These are phyloP conservation scores for Semotilus atromaculatus DNA, from an alignment of 2,797 vertebrate genomes.

Conservation along the genomic window DNA sequence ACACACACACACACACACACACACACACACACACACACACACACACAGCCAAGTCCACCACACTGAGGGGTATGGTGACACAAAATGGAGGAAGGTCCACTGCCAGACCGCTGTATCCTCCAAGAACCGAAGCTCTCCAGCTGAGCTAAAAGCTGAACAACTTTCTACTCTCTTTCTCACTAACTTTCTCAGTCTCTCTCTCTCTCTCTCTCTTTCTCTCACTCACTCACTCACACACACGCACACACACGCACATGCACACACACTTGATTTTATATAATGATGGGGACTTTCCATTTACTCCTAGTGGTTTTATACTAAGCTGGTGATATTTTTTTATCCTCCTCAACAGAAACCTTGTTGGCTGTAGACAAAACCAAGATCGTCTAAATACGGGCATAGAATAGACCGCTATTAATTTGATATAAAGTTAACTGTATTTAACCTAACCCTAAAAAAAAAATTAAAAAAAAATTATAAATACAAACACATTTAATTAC, in stretches of 20 bases:
- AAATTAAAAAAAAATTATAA: background rate
- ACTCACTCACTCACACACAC: too few species aligned
- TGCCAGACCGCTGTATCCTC: constrained; percentile 45
- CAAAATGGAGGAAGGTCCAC: constrained; percentile 49
- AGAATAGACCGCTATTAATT: background rate
- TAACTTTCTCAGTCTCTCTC: constrained; percentile 12
- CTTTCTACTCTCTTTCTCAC: constrained; percentile 17
- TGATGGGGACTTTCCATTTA: background rate
- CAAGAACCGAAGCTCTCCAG: constrained; percentile 34
- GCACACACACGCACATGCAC: too few species aligned
- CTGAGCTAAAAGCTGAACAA: constrained; percentile 42
- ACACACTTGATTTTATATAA: background rate
- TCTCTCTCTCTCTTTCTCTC: too few species aligned
- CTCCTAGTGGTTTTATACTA: constrained; percentile 1
- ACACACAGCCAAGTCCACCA: constrained; percentile 47
- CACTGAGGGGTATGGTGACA: constrained; percentile 47
- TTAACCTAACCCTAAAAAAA: background rate
- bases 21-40: constrained; percentile 39
- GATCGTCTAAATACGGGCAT: background rate
- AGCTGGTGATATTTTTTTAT: background rate
- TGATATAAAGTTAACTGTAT: background rate
- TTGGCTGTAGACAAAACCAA: background rate
- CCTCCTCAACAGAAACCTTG: background rate
- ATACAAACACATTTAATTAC: background rate
- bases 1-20: constrained; percentile 34